Conservation (phyloP, 2,113 vertebrate genomes). For the Madoqua kirkii region DNA sequence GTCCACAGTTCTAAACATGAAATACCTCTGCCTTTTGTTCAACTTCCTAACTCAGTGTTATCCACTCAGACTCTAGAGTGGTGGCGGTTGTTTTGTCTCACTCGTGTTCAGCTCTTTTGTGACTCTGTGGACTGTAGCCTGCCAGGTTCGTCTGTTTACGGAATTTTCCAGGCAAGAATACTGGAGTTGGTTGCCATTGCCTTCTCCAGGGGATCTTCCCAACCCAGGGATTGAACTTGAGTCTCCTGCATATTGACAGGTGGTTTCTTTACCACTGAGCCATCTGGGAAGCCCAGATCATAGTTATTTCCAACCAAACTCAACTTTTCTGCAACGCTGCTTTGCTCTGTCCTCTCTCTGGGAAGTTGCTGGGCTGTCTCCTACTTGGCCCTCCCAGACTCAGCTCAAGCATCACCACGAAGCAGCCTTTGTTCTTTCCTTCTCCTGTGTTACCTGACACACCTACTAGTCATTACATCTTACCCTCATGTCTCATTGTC, state of each 20-base stretch:
- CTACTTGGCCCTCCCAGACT: background rate
- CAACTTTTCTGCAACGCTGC: background rate
- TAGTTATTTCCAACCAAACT: background rate
- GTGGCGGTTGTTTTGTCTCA: background rate
- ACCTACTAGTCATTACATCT: rapidly evolving
- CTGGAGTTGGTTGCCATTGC: background rate
- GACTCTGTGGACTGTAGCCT: background rate
- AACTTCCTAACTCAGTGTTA: background rate
- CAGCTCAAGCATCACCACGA: background rate
- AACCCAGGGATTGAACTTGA: background rate
- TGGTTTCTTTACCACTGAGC: background rate
- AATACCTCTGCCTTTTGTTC: background rate
- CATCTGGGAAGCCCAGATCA: background rate
- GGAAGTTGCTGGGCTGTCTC: too few relatives aligned
- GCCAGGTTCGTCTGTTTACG: background rate
- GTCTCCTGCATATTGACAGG: background rate
- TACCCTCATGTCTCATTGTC: rapidly evolving
- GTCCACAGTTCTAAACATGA: background rate
- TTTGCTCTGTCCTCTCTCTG: background rate
- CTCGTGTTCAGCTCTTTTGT: background rate
- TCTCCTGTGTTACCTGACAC: background rate
- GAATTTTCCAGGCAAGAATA: background rate
- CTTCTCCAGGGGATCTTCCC: background rate
- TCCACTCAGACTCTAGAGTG: background rate
- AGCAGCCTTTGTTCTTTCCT: background rate